Evolutionary conservation across 2,888 invertebrate species (phyloP).

Genomic region (Plusia festucae): DNA sequence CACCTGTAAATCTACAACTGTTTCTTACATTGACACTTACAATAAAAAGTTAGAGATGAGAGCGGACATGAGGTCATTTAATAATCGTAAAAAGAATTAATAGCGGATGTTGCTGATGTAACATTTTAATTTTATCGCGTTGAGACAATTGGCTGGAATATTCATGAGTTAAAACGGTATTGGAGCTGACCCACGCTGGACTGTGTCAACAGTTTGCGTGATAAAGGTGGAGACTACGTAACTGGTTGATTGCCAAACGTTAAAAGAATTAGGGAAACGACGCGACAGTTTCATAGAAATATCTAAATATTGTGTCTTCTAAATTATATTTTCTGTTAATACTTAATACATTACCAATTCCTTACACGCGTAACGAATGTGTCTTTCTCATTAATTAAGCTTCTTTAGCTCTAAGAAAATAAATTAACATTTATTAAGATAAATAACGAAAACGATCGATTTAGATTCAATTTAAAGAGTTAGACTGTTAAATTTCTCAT

Average conservation of each 20-base stretch:
- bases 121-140: conserved; percentile 73
- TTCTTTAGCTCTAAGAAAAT: neutral
- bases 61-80: conserved; percentile 60
- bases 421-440: neutral
- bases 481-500: too few relatives aligned
- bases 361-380: too few relatives aligned
- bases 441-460: neutral
- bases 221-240: conserved; percentile 8
- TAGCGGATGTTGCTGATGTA: conserved; percentile 74
- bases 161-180: conserved; percentile 64
- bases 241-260: conserved; percentile 14
- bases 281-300: too few relatives aligned
- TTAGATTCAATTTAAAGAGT: too few relatives aligned
- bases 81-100: conserved; percentile 73
- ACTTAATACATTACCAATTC: neutral
- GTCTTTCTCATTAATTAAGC: too few relatives aligned
- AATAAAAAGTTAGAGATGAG: conserved; percentile 3
- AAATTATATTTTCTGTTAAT: neutral
- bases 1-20: conserved; percentile 15
- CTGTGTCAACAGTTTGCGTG: conserved; percentile 32
- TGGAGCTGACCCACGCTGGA: conserved; percentile 50
- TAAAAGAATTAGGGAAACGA: conserved; percentile 14
- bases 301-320: neutral
- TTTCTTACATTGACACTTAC: neutral
- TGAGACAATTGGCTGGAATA: conserved; percentile 69